These are phyloP conservation scores for Callopanchax toddi DNA, from an alignment of 2,113 vertebrate genomes.

Conservation along the genomic window DNA sequence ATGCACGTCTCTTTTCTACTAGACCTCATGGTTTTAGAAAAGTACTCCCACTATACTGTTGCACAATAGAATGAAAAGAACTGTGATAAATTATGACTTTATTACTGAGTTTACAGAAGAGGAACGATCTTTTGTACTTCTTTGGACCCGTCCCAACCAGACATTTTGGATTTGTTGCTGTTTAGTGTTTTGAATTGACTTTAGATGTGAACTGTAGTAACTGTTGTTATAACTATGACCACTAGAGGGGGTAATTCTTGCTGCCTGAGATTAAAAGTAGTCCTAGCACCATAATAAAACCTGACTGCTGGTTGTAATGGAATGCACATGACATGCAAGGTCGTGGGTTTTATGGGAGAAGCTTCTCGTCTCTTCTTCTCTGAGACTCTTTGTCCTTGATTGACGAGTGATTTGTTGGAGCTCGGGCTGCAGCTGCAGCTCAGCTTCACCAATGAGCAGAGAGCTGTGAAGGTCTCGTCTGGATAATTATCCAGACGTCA, in stretches of 20 bases:
- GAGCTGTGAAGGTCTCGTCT: constrained; percentile 15
- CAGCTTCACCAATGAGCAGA: not conserved
- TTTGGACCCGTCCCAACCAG: no score
- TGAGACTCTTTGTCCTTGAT: constrained; percentile 12
- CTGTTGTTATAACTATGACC: not conserved
- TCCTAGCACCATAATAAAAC: not conserved
- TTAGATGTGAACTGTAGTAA: no score
- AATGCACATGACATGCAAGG: not conserved
- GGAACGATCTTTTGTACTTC: no score
- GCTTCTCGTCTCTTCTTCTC: not conserved
- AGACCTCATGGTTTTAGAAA: no score
- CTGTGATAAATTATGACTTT: no score
- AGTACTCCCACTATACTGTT: no score
- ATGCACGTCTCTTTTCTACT: no score
- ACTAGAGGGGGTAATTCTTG: not conserved
- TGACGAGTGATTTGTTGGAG: constrained; percentile 6
- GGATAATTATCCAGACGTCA: constrained; percentile 29
- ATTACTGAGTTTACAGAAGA: no score
- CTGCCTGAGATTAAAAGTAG: no score
- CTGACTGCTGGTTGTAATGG: not conserved
- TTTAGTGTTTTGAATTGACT: no score
- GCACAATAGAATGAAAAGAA: no score
- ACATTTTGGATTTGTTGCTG: no score
- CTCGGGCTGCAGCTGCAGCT: constrained; percentile 34
- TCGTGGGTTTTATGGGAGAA: not conserved